These are phyloP conservation scores for Furcifer pardalis DNA, from an alignment of 2,797 vertebrate species.

Conservation along the genomic window DNA sequence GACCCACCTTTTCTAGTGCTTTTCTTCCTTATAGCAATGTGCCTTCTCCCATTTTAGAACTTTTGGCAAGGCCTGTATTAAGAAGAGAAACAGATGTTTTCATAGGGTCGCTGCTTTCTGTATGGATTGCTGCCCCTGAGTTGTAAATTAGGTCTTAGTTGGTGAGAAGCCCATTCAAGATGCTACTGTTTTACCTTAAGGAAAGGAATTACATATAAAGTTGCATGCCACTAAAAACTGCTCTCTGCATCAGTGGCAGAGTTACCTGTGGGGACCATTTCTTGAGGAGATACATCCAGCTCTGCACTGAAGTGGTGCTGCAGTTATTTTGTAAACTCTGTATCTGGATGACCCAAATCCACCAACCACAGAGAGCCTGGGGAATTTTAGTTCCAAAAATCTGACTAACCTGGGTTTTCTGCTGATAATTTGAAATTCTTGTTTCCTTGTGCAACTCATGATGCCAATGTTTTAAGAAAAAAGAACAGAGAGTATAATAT, in stretches of 20 bases:
- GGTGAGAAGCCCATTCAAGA: slow-evolving; percentile 42
- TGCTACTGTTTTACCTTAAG: slow-evolving; percentile 42
- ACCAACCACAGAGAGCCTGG: background rate
- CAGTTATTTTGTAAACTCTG: background rate
- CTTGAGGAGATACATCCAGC: background rate
- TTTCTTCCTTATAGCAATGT: slow-evolving; percentile 48
- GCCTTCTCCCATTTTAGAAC: slow-evolving; percentile 40
- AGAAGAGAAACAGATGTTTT: slow-evolving; percentile 60
- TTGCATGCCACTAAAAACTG: slow-evolving; percentile 28
- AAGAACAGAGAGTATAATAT: background rate
- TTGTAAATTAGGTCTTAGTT: slow-evolving; percentile 48
- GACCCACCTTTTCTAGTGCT: background rate
- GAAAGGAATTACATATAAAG: slow-evolving; percentile 50
- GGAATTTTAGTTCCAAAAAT: background rate
- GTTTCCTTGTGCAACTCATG: background rate
- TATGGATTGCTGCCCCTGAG: slow-evolving; percentile 56
- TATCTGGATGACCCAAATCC: background rate
- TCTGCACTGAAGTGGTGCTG: background rate
- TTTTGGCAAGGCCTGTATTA: slow-evolving; percentile 45
- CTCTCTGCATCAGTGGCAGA: slow-evolving; percentile 15
- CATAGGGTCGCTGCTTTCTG: slow-evolving; percentile 56
- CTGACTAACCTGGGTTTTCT: slow-evolving; percentile 30
- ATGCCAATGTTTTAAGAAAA: slow-evolving; percentile 15
- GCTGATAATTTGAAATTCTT: slow-evolving; percentile 26
- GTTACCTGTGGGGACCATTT: slow-evolving; percentile 2